Evolutionary conservation across 2,113 vertebrate genomes (phyloP), one percentile per base, ranked within the genome.

Genomic region (Hoplias malabaricus): DNA sequence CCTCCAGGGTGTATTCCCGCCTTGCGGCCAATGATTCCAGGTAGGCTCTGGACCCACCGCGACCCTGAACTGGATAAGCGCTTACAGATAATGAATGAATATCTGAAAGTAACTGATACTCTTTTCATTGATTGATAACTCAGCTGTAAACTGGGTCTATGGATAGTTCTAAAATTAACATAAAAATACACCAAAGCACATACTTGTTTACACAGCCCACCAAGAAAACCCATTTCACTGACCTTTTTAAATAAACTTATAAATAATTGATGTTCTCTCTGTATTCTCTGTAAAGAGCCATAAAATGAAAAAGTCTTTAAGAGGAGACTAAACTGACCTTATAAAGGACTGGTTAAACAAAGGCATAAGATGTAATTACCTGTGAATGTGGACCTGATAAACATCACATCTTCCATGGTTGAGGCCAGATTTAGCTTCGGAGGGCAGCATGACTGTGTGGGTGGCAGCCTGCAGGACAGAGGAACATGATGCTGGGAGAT

Each of bases 401-500:
- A 62, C 42, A 29, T 66, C 16, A 9, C 62, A 74, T 74, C 14
- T 74, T 53, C 19, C 43, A 31, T 23, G 46, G 33, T 75, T 53
- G 3, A 36, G 19, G 33, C n/a, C 34, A 53, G 43, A 53, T 53
- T 19, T 34, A 59, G 43, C 5, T 65, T 42, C 43, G 63, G 40
- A 74, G 56, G 69, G 33, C 69, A 46, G 50, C 23, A 27, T 27
- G 43, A 34, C 61, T 50, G 13, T 78, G 63, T 76, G 80, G 74
- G 50, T 63, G 63, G 38, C 27, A 69, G 68, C 31, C 27, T 19
- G 38, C 19, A 33, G 36, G 13, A 46, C n/a, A 73, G 40, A 36
- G 33, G 38, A 73, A 77, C 36, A 68, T 50, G 53, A 81, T 42
- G 68, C 67, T 65, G 46, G 23, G 25, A 67, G 25, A 29, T 9